Evolutionary conservation across 2,113 vertebrate species (phyloP).

Genomic region (Ciconia maguari): DNA sequence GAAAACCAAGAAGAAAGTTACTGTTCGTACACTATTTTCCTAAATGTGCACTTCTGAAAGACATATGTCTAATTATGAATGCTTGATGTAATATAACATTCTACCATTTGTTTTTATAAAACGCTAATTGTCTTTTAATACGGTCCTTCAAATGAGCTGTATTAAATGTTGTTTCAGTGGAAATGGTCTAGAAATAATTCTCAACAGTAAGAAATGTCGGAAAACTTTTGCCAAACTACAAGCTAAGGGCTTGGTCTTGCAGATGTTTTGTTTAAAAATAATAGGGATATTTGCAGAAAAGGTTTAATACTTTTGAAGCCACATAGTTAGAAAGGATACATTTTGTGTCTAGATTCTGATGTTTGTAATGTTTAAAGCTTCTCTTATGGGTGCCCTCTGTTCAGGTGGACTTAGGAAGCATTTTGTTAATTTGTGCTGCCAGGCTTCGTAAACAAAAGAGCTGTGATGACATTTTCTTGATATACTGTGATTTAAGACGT

Average conservation of each 20-base stretch:
- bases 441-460: not conserved
- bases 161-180: not conserved
- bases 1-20: not conserved
- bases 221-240: not conserved
- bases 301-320: not conserved
- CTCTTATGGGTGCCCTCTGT: fast-evolving
- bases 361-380: not conserved
- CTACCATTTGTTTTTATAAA: not conserved
- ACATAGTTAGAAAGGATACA: not conserved
- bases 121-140: not conserved
- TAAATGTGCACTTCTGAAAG: not conserved
- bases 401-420: not conserved
- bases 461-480: not conserved
- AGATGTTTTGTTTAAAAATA: not conserved
- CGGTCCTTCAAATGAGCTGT: not conserved
- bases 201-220: not conserved
- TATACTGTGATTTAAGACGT: not conserved
- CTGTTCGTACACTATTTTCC: not conserved
- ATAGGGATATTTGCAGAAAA: not conserved
- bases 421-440: not conserved
- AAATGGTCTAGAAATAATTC: not conserved
- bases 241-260: not conserved
- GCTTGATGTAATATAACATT: not conserved
- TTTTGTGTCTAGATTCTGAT: not conserved
- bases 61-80: not conserved